A percentile compares a stretch with the other conserved stretches of the same genome.
These are phyloP conservation scores for Ophion obscuratus DNA, from an alignment of 2,888 invertebrate genomes.

Conservation along the genomic window DNA sequence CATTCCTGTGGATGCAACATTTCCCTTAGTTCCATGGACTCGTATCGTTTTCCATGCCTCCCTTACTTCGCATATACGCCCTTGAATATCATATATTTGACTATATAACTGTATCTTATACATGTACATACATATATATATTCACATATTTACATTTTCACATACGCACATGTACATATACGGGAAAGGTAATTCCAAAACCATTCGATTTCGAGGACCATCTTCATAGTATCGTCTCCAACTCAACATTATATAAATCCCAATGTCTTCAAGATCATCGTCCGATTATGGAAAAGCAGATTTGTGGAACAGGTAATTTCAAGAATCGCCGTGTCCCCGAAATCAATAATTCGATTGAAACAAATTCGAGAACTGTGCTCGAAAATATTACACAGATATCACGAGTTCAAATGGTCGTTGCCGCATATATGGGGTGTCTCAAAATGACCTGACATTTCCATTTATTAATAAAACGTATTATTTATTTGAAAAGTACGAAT, in stretches of 20 bases:
- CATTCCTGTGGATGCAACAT: conserved; percentile 80
- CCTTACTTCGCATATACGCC: conserved; percentile 49
- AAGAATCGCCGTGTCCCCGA: too few species aligned
- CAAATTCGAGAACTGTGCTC: too few species aligned
- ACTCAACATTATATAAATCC: background rate
- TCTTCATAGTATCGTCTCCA: background rate
- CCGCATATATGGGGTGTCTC: too few species aligned
- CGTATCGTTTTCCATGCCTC: conserved; percentile 50
- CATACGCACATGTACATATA: background rate
- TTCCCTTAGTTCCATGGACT: conserved; percentile 73
- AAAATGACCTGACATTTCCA: too few species aligned
- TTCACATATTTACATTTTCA: background rate
- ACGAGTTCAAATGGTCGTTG: too few species aligned
- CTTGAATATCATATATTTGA: conserved; percentile 46
- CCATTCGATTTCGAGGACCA: background rate
- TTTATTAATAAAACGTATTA: too few species aligned
- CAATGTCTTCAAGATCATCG: too few species aligned
- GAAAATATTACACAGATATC: too few species aligned
- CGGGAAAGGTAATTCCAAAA: background rate
- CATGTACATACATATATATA: background rate
- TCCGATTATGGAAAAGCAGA: too few species aligned
- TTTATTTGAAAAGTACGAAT: too few species aligned
- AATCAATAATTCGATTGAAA: too few species aligned
- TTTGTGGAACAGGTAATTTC: too few species aligned
- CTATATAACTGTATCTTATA: conserved; percentile 16